Conservation (phyloP, 2,113 vertebrate species). For the Cygnus atratus region DNA sequence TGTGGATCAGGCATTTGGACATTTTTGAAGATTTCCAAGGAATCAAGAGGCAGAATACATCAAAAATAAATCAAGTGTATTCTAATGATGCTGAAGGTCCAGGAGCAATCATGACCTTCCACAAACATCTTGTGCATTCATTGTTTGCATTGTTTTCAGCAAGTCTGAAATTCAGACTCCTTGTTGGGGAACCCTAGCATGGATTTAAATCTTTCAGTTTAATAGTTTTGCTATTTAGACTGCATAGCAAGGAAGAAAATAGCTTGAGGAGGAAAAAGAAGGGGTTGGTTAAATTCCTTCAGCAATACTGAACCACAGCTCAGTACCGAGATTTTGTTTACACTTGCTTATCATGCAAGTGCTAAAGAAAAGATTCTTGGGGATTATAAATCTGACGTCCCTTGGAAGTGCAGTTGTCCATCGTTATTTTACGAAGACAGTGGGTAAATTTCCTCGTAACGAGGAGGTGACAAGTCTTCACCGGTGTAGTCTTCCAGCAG, state of each 20-base stretch:
- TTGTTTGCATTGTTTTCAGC: background rate
- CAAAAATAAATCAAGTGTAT: background rate
- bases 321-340: background rate
- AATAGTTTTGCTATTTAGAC: background rate
- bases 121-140: background rate
- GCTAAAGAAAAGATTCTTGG: background rate
- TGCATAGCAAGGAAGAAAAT: background rate
- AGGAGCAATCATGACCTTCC: background rate
- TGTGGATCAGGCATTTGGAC: background rate
- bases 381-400: background rate
- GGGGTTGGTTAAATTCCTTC: background rate
- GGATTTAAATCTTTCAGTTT: background rate
- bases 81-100: background rate
- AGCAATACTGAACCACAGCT: background rate
- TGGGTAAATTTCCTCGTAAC: constrained; percentile 75
- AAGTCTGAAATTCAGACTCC: background rate
- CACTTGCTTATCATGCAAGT: background rate
- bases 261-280: background rate
- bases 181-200: background rate
- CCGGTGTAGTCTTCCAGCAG: background rate
- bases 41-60: background rate
- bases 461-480: constrained; percentile 62
- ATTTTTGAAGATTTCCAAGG: background rate
- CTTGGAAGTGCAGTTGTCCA: background rate
- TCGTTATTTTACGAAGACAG: background rate